Conservation (phyloP, 2,888 invertebrate species). For the Hemicrepidius hirtus region DNA sequence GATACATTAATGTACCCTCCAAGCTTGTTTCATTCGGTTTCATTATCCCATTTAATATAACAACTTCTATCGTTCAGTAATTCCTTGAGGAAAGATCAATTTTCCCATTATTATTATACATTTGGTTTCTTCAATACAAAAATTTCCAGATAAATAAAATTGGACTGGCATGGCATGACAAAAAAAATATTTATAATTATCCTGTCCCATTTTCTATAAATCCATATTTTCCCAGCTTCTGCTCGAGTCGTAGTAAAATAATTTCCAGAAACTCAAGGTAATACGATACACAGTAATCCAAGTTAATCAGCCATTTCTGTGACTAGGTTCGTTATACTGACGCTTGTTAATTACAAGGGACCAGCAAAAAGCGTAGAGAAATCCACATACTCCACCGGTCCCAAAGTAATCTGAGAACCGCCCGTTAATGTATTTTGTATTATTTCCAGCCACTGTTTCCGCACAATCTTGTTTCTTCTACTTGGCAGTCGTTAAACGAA, state of each 20-base stretch:
- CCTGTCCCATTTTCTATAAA: too few species aligned
- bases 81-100: too few species aligned
- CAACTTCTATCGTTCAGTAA: too few species aligned
- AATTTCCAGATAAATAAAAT: too few species aligned
- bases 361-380: constrained; percentile 20
- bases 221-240: not conserved
- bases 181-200: too few species aligned
- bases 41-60: too few species aligned
- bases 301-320: constrained; percentile 34
- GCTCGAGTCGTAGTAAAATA: not conserved
- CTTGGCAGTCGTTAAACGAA: not conserved
- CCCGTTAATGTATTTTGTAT: constrained; percentile 28
- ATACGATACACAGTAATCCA: not conserved
- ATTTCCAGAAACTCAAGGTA: not conserved
- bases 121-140: too few species aligned
- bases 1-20: too few species aligned
- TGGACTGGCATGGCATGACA: too few species aligned
- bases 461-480: constrained; percentile 13
- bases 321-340: constrained; percentile 5
- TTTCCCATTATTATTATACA: too few species aligned
- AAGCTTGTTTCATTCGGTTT: too few species aligned
- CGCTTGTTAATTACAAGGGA: constrained; percentile 30
- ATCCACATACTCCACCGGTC: constrained; percentile 7
- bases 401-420: constrained; percentile 14
- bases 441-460: constrained; percentile 20